These are phyloP conservation scores for Meta bourneti DNA, from an alignment of 2,888 invertebrate genomes.

Conservation along the genomic window DNA sequence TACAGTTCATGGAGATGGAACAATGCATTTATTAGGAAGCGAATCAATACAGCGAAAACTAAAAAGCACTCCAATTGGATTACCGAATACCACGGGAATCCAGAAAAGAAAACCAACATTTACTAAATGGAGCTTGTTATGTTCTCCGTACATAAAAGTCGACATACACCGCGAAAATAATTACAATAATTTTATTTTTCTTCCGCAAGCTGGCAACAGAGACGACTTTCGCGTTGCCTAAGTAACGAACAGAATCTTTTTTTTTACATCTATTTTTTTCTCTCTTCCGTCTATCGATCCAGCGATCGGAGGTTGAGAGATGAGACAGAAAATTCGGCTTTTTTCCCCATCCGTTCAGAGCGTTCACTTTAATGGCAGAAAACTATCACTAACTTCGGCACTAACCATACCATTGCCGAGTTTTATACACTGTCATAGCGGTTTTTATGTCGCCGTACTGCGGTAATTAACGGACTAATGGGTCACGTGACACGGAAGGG, in stretches of 20 bases:
- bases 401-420: conserved; percentile 12
- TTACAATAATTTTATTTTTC: not conserved
- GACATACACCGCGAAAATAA: not conserved
- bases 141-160: not conserved
- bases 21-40: too few species aligned
- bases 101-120: not conserved
- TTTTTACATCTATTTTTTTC: not conserved
- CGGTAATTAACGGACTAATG: conserved; percentile 24
- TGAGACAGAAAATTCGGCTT: conserved; percentile 1
- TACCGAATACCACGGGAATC: not conserved
- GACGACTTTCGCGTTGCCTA: not conserved
- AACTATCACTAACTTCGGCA: conserved; percentile 29
- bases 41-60: too few species aligned
- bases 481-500: not conserved
- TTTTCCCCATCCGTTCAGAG: not conserved
- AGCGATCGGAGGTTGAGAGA: conserved; percentile 7
- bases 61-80: not conserved
- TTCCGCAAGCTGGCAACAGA: not conserved
- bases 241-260: not conserved
- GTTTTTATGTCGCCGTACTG: conserved; percentile 10
- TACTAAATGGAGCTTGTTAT: not conserved
- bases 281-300: not conserved
- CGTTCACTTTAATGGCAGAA: conserved; percentile 23
- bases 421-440: conserved; percentile 18
- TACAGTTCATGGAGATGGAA: too few species aligned